These are phyloP conservation scores for Danionella cerebrum DNA, from an alignment of 2,113 vertebrate species.

Conservation along the genomic window DNA sequence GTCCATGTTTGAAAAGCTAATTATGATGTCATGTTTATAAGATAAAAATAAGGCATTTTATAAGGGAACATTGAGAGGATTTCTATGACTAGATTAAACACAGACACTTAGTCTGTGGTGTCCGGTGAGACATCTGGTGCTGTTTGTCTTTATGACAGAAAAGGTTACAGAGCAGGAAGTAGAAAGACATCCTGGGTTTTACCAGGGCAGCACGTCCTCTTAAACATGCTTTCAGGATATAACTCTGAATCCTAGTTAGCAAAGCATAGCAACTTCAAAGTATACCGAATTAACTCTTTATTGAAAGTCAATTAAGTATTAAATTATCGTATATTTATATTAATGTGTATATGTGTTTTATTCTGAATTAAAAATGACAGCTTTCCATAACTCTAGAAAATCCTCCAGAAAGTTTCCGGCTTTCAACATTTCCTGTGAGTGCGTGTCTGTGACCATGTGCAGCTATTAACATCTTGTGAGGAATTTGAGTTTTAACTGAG, in stretches of 20 bases:
- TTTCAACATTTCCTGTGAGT: neutral
- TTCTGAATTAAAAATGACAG: too few relatives aligned
- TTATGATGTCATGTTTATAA: slow-evolving; percentile 12
- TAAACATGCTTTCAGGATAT: slow-evolving; percentile 27
- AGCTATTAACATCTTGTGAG: neutral
- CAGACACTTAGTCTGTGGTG: neutral
- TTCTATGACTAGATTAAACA: slow-evolving; percentile 4
- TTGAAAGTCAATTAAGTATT: too few relatives aligned
- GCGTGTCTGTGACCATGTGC: neutral
- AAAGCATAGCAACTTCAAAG: too few relatives aligned
- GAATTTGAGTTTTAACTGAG: neutral
- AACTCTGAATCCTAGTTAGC: neutral
- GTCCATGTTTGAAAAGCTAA: too few relatives aligned
- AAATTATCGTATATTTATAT: too few relatives aligned
- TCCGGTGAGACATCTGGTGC: slow-evolving; percentile 49
- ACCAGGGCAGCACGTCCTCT: slow-evolving; percentile 44
- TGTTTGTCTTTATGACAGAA: slow-evolving; percentile 39
- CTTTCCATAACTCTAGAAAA: too few relatives aligned
- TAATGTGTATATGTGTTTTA: too few relatives aligned
- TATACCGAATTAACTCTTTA: too few relatives aligned
- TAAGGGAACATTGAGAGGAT: slow-evolving; percentile 27
- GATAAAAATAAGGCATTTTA: neutral
- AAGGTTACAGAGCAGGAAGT: slow-evolving; percentile 48
- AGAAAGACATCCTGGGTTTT: slow-evolving; percentile 39
- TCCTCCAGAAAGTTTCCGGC: too few relatives aligned